Evolutionary conservation across 2,797 vertebrate genomes (phyloP).

Genomic region (Hydrolagus colliei): DNA sequence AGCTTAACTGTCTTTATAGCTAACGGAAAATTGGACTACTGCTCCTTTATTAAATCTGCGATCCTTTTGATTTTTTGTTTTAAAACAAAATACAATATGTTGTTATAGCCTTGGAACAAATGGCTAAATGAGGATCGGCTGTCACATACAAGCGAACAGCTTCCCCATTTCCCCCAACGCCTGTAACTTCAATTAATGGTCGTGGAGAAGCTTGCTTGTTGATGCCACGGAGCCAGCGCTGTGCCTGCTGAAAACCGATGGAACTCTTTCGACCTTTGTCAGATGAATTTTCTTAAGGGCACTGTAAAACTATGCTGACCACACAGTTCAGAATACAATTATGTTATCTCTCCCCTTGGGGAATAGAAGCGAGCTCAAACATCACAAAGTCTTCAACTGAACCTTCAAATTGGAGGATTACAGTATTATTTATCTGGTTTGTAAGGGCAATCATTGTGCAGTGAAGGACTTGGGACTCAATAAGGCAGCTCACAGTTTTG

Average conservation of each 20-base stretch:
- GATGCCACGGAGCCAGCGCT: neutral
- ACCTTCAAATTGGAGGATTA: no score
- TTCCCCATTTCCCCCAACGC: neutral
- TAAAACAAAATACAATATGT: neutral
- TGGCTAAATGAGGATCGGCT: neutral
- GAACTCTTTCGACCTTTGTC: neutral
- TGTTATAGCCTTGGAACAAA: neutral
- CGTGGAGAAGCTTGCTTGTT: neutral
- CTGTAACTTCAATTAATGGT: neutral
- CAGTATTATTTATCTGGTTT: no score
- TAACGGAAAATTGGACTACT: neutral
- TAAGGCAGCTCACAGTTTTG: no score
- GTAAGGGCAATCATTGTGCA: no score
- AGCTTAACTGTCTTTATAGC: slow-evolving; percentile 10
- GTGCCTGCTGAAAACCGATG: neutral
- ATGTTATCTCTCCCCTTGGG: neutral
- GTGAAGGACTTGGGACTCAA: no score
- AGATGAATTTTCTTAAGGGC: neutral
- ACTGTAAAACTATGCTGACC: neutral
- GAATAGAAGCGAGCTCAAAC: no score
- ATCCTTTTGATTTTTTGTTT: neutral
- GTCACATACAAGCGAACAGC: neutral
- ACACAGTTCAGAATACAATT: neutral
- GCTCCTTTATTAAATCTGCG: neutral
- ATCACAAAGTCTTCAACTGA: no score